Evolutionary conservation across 2,797 vertebrate genomes (phyloP).

Genomic region (Clarias laeviceps): DNA sequence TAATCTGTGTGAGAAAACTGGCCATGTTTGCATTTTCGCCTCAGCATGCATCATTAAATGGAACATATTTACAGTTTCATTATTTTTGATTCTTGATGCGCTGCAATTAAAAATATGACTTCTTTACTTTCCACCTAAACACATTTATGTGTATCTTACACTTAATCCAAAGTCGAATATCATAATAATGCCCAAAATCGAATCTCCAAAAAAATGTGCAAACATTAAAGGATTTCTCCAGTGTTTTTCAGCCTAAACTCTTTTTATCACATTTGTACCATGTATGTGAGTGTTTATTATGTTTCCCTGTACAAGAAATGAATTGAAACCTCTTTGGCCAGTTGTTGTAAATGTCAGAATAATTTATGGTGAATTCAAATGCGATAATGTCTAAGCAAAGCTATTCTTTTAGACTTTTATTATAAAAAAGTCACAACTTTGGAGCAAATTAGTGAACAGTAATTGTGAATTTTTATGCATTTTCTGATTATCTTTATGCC

Average conservation of each 20-base stretch:
- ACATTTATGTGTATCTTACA: not conserved
- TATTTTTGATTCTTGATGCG: conserved; percentile 13
- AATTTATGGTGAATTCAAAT: not conserved
- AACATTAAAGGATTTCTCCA: not conserved
- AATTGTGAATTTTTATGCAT: not conserved
- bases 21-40: conserved; percentile 4
- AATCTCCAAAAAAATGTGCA: not conserved
- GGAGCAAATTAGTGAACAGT: not conserved
- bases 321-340: not conserved
- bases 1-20: not conserved
- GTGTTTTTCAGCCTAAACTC: not conserved
- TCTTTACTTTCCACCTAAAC: not conserved
- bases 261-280: not conserved
- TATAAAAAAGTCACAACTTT: not conserved
- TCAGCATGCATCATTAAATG: conserved; percentile 22
- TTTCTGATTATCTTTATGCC: not conserved
- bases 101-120: conserved; percentile 7
- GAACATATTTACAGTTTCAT: conserved; percentile 33
- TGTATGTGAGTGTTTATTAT: not conserved
- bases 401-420: not conserved
- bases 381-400: not conserved
- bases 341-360: not conserved
- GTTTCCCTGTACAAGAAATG: not conserved
- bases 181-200: not conserved
- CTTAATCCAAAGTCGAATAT: not conserved